Conservation (phyloP, 2,113 vertebrate genomes). For the Stomatorhinus ivindoensis region DNA sequence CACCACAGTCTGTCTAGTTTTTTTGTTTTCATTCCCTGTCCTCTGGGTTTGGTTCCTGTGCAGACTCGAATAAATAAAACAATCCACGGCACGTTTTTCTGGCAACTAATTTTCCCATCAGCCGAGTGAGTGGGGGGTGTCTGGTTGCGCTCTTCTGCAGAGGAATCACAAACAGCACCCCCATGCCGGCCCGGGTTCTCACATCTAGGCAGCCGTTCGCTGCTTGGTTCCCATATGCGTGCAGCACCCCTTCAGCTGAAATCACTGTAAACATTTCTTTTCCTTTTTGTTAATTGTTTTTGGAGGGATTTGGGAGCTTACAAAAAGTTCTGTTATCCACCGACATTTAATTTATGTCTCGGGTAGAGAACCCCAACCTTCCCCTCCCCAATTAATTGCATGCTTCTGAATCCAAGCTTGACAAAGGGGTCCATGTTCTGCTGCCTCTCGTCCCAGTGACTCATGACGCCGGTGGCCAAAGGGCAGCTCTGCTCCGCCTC, state of each 20-base stretch:
- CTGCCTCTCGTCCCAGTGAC: neutral
- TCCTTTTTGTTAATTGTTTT: neutral
- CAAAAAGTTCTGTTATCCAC: neutral
- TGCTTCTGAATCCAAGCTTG: neutral
- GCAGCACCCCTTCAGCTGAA: neutral
- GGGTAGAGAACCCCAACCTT: neutral
- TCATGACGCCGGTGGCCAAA: neutral
- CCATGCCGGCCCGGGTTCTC: neutral
- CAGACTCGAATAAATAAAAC: slow-evolving; percentile 6
- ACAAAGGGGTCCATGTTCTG: neutral
- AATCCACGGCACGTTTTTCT: neutral
- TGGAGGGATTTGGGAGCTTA: neutral
- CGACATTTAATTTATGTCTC: neutral
- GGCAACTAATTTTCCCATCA: neutral
- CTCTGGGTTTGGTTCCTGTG: neutral
- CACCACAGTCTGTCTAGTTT: neutral
- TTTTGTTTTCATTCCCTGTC: neutral
- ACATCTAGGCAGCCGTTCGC: neutral
- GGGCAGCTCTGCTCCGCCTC: neutral
- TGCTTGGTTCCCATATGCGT: neutral
- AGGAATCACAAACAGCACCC: slow-evolving; percentile 36
- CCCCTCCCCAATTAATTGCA: neutral
- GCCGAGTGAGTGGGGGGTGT: slow-evolving; percentile 15
- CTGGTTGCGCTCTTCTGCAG: slow-evolving; percentile 33
- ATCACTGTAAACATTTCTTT: neutral